phyloP scores from a whole-genome alignment of 2,797 vertebrate genomes.

The Hydrolagus colliei region DNA sequence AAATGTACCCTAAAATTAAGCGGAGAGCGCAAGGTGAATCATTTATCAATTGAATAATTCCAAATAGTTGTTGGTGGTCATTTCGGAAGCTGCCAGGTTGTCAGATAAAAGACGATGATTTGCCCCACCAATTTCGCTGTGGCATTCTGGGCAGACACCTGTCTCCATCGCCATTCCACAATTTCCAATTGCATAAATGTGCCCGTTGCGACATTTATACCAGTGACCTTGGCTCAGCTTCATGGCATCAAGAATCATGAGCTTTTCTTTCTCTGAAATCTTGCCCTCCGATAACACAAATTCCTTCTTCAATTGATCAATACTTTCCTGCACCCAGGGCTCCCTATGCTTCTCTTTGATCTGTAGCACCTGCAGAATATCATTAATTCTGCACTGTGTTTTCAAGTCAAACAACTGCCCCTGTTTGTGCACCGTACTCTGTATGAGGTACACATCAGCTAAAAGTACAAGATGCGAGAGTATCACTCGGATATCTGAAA shows the following conservation, averaged over 20 bases:
- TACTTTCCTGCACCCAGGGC: constrained; percentile 14
- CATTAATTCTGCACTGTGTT: neutral
- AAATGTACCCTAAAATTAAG: neutral
- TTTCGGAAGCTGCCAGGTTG: neutral
- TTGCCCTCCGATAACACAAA: neutral
- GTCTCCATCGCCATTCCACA: neutral
- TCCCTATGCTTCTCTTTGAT: neutral
- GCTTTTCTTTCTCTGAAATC: constrained; percentile 10
- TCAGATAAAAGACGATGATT: neutral
- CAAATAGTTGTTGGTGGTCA: neutral
- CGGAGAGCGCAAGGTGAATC: too few species aligned
- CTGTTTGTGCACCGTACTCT: neutral
- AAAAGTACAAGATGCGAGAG: constrained; percentile 32
- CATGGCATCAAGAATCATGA: neutral
- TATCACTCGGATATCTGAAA: constrained; percentile 15
- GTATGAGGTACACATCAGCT: constrained; percentile 25
- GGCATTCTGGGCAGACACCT: constrained; percentile 34
- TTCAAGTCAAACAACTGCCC: neutral
- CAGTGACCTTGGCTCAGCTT: constrained; percentile 36
- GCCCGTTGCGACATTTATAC: constrained; percentile 36
- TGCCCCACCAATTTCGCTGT: neutral
- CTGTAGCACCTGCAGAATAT: neutral
- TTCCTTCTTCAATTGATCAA: constrained; percentile 11
- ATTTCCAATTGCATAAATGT: constrained; percentile 32
- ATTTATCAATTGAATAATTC: neutral